A percentile compares a stretch with the other conserved stretches of the same genome.
Evolutionary conservation across 2,888 invertebrate species (phyloP).

Genomic region (Empis stercorea): DNA sequence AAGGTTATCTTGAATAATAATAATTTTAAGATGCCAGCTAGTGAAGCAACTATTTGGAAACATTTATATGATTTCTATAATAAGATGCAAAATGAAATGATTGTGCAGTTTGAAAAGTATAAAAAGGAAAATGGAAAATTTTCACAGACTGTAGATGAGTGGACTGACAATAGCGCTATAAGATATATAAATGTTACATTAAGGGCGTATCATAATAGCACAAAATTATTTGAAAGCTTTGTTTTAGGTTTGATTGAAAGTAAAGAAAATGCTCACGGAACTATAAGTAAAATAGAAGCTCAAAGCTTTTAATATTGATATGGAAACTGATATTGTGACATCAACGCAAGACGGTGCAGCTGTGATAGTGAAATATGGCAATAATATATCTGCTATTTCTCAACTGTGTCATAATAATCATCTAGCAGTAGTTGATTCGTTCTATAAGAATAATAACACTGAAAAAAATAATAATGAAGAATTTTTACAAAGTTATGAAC

Average conservation of each 20-base stretch:
- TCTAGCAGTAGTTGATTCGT: conserved; percentile 1
- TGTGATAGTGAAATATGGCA: conserved; percentile 2
- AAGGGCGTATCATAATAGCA: neutral
- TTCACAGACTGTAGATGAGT: neutral
- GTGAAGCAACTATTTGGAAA: neutral
- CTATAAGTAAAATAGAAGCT: conserved; percentile 1
- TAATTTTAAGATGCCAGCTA: conserved; percentile 3
- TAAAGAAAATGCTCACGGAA: neutral
- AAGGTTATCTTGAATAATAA: conserved; percentile 5
- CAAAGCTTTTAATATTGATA: conserved; percentile 1
- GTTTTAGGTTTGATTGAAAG: conserved; percentile 2
- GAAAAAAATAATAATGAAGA: conserved; percentile 1
- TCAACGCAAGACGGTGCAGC: conserved; percentile 1
- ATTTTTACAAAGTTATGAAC: conserved; percentile 1
- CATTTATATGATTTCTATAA: conserved; percentile 3
- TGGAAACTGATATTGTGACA: neutral
- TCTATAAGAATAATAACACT: neutral
- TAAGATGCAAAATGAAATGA: conserved; percentile 2
- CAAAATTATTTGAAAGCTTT: neutral
- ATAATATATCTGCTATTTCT: conserved; percentile 2
- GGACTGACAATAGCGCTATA: neutral
- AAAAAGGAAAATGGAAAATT: conserved; percentile 1
- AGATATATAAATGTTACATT: neutral
- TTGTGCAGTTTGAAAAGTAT: conserved; percentile 1
- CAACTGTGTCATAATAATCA: conserved; percentile 2